Base-by-base conservation (phyloP, 1,140 invertebrate genomes). In the Streblospio benedicti region DNA sequence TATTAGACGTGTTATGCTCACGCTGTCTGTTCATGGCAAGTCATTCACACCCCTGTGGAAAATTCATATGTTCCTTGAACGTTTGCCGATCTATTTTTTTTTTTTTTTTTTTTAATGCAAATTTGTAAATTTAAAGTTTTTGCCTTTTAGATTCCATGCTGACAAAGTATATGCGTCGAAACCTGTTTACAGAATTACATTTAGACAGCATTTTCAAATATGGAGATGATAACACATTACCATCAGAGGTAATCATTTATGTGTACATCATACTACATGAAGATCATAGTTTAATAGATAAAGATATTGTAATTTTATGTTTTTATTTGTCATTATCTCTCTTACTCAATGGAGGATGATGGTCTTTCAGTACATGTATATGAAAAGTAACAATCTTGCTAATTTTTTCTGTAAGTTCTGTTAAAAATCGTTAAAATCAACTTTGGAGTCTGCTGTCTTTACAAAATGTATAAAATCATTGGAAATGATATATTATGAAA, bases 181-280 rank as follows among this genome's bases (percentile, higher is more conserved):
- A 77, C 61, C 64, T 72, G 28, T 77, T 79, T 57, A 74, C 77
- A 47, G 76, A 76, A 63, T 71, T 79, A 43, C 74, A 75, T 62
- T 60, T 79, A 18, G 77, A 79, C 58, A 75, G 74, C 61, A 74
- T 79, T 47, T 78, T 76, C 58, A 77, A 76, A 49, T 75, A 76
- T 69, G 71, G 76, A 23, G 76, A 78, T 57, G 72, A 74, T 44
- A 74, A 73, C 56, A 65, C 62, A 31, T 61, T 77, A 33, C 76
- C 76, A 9, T 67, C 65, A 69, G 76, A 79, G 70, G 77, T 77
- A 67, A 45, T 25, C 6, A 38, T 9, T 2, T 35, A 49, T 38
- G 14, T 20, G 4, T 14, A n/a, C 51, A 38, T 27, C 16, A 0
- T 23, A 43, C 20, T 16, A 31, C 25, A 45, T 28, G 9, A n/a